These are phyloP conservation scores for Corydoras maculifer DNA, from an alignment of 2,113 vertebrate species.

Conservation along the genomic window DNA sequence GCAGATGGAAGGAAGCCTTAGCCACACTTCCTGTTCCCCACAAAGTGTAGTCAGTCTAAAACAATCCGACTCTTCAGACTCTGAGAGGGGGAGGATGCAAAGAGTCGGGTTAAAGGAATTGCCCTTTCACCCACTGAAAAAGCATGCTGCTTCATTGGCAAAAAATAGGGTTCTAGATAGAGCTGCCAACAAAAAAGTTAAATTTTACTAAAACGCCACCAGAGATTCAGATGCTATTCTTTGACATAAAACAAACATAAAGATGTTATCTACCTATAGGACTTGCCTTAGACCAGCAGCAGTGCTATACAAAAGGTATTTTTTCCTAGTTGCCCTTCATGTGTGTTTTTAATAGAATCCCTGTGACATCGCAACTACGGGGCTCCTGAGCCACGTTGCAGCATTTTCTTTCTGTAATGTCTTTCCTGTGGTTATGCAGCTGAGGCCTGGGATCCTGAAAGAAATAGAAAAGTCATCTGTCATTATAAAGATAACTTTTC, in stretches of 20 bases:
- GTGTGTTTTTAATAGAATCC: slow-evolving; percentile 39
- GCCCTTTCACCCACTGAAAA: slow-evolving; percentile 36
- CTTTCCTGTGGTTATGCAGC: slow-evolving; percentile 33
- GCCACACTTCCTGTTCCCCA: slow-evolving; percentile 50
- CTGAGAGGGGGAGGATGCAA: slow-evolving; percentile 25
- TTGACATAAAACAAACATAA: not conserved
- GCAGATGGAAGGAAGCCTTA: slow-evolving; percentile 43
- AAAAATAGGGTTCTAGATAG: not conserved
- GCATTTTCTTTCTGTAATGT: slow-evolving; percentile 42
- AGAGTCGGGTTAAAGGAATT: slow-evolving; percentile 33
- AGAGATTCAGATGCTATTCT: not conserved
- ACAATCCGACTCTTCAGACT: slow-evolving; percentile 56
- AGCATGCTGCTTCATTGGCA: slow-evolving; percentile 22
- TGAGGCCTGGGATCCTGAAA: slow-evolving; percentile 40
- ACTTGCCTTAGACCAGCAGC: slow-evolving; percentile 3
- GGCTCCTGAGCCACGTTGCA: slow-evolving; percentile 42
- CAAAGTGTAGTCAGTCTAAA: slow-evolving; percentile 56
- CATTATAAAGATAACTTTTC: slow-evolving; percentile 37
- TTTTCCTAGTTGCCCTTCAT: slow-evolving; percentile 38
- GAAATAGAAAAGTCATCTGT: slow-evolving; percentile 35
- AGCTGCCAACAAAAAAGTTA: not conserved
- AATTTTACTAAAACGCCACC: not conserved
- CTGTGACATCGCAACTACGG: slow-evolving; percentile 35
- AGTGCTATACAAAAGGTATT: slow-evolving; percentile 7
- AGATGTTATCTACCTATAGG: not conserved